These are phyloP conservation scores for Equus quagga DNA, from an alignment of 2,113 vertebrate genomes.

Conservation along the genomic window DNA sequence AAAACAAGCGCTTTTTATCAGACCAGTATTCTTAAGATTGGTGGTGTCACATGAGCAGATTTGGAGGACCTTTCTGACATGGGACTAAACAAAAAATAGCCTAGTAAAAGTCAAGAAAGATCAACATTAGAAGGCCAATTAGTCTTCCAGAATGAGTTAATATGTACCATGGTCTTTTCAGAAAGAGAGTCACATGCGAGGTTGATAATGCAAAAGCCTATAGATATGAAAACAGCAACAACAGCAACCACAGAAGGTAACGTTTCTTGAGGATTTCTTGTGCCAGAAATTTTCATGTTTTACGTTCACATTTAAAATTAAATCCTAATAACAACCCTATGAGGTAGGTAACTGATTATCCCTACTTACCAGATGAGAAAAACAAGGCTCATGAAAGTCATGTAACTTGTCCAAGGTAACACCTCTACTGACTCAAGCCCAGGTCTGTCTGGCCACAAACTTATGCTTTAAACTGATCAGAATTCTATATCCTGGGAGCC, in stretches of 20 bases:
- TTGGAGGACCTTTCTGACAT: not conserved
- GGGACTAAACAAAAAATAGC: not conserved
- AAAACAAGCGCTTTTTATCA: not conserved
- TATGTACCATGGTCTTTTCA: not conserved
- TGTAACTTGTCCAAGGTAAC: not conserved
- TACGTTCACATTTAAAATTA: not conserved
- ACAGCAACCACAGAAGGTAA: not conserved
- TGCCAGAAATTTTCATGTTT: not conserved
- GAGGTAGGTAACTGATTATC: not conserved
- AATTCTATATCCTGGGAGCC: not conserved
- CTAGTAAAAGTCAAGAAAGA: not conserved
- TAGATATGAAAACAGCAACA: not conserved
- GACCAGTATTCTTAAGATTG: not conserved
- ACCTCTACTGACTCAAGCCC: not conserved
- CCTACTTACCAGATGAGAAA: not conserved
- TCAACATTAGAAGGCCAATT: not conserved
- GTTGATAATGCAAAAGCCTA: not conserved
- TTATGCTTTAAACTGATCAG: not conserved
- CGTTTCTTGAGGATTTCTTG: not conserved
- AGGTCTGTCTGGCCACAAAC: not conserved
- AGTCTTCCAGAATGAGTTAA: not conserved
- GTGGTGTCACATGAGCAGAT: not conserved
- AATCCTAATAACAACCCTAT: not conserved
- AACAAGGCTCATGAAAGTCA: not conserved
- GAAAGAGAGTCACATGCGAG: not conserved